phyloP scores from a whole-genome alignment of 2,797 vertebrate genomes.

The Pampus argenteus region DNA sequence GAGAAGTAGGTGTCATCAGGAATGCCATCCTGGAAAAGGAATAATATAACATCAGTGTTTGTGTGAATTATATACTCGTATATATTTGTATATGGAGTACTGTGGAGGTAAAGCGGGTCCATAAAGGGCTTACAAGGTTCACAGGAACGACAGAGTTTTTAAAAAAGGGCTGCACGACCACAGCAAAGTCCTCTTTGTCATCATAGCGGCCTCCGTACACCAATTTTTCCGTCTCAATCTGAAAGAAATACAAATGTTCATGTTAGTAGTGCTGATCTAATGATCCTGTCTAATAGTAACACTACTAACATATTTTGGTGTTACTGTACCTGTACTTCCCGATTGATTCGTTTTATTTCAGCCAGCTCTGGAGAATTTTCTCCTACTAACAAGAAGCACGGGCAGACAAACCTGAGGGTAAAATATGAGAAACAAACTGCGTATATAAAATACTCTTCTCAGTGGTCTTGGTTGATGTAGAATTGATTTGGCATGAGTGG shows the following conservation, averaged over 20 bases:
- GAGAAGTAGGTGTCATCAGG: constrained; percentile 90
- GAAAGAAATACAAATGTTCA: constrained; percentile 16
- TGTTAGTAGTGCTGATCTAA: not conserved
- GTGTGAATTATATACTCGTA: not conserved
- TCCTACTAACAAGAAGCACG: constrained; percentile 84
- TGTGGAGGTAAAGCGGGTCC: not conserved
- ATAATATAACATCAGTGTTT: constrained; percentile 23
- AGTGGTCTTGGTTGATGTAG: constrained; percentile 10
- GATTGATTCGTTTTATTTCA: constrained; percentile 89
- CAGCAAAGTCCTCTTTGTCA: constrained; percentile 87
- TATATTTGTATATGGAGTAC: constrained; percentile 5
- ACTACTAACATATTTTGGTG: not conserved
- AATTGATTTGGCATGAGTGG: constrained; percentile 43
- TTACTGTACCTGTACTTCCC: constrained; percentile 89
- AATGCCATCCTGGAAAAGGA: constrained; percentile 78
- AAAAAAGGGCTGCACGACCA: constrained; percentile 91
- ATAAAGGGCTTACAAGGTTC: constrained; percentile 80
- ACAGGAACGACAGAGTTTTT: constrained; percentile 86
- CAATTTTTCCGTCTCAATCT: constrained; percentile 80
- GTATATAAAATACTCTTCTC: too few species aligned
- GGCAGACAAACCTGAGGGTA: constrained; percentile 84
- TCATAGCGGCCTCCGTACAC: constrained; percentile 81
- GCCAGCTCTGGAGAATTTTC: constrained; percentile 85
- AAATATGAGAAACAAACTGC: not conserved
- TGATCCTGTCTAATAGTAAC: not conserved